Conservation (phyloP, 2,797 vertebrate genomes). For the Fratercula arctica region DNA sequence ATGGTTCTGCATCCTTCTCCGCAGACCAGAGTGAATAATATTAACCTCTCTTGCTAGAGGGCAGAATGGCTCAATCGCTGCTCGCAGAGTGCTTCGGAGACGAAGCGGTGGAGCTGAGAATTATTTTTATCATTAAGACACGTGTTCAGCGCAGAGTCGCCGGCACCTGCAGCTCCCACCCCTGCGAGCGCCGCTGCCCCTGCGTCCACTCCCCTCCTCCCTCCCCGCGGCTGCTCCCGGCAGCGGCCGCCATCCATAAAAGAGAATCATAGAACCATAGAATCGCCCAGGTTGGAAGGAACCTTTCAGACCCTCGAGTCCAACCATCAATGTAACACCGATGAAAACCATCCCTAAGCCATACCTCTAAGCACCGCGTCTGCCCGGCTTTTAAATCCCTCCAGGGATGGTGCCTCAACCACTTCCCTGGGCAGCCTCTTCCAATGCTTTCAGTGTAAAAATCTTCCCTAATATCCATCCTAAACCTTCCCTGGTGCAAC, state of each 20-base stretch:
- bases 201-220: background rate
- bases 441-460: too few species aligned
- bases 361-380: too few species aligned
- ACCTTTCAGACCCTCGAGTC: too few species aligned
- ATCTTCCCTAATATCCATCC: too few species aligned
- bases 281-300: too few species aligned
- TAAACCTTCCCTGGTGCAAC: too few species aligned
- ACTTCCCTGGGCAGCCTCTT: too few species aligned
- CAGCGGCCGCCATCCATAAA: background rate
- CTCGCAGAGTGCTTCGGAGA: background rate
- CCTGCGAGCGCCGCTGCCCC: background rate
- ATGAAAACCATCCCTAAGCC: too few species aligned
- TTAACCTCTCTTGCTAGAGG: constrained; percentile 37
- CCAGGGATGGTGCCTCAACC: too few species aligned
- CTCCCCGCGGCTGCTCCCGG: background rate
- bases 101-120: background rate
- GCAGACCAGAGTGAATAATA: constrained; percentile 11
- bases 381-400: too few species aligned
- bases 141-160: rapidly evolving
- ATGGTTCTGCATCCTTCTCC: background rate
- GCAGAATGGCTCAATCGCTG: background rate
- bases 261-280: too few species aligned
- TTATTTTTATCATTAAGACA: background rate
- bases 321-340: too few species aligned
- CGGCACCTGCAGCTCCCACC: background rate